phyloP scores from a whole-genome alignment of 2,113 vertebrate species.

The Zootoca vivipara region DNA sequence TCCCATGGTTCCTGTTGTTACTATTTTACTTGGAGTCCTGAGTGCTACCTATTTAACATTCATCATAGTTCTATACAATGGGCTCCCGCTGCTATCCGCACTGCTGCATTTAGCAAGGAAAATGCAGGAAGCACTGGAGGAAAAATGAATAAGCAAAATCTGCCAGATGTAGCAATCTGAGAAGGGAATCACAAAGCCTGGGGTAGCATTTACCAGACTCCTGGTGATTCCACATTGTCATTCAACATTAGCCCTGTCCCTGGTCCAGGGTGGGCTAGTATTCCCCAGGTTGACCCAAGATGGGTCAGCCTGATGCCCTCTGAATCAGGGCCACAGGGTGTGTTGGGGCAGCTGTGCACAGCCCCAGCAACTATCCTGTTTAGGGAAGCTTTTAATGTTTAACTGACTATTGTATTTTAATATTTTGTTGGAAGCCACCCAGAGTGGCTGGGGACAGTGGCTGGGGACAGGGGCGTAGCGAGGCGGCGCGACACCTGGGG shows the following conservation, averaged over 20 bases:
- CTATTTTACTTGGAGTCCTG: not conserved
- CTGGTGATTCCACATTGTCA: not conserved
- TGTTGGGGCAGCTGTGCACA: too few species aligned
- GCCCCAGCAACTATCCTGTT: too few species aligned
- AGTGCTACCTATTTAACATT: slow-evolving; percentile 38
- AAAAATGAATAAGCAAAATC: slow-evolving; percentile 43
- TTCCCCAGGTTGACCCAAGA: too few species aligned
- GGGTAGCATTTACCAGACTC: slow-evolving; percentile 25
- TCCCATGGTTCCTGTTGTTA: not conserved
- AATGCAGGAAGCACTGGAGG: slow-evolving; percentile 20
- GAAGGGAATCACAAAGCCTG: slow-evolving; percentile 7
- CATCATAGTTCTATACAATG: slow-evolving; percentile 18
- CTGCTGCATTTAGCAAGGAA: slow-evolving; percentile 25
- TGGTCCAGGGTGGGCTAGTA: too few species aligned
- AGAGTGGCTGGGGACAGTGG: too few species aligned
- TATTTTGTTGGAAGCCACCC: too few species aligned
- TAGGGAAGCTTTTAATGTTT: too few species aligned
- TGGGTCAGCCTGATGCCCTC: too few species aligned
- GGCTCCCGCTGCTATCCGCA: slow-evolving; percentile 31
- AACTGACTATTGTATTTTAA: too few species aligned
- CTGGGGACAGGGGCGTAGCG: too few species aligned
- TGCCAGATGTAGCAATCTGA: slow-evolving; percentile 8
- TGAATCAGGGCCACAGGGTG: too few species aligned
- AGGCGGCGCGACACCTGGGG: too few species aligned
- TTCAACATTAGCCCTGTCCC: not conserved